phyloP scores from a whole-genome alignment of 30 jellyfish, hydroid and myxozoan genomes.

The Cassiopea andromeda region DNA sequence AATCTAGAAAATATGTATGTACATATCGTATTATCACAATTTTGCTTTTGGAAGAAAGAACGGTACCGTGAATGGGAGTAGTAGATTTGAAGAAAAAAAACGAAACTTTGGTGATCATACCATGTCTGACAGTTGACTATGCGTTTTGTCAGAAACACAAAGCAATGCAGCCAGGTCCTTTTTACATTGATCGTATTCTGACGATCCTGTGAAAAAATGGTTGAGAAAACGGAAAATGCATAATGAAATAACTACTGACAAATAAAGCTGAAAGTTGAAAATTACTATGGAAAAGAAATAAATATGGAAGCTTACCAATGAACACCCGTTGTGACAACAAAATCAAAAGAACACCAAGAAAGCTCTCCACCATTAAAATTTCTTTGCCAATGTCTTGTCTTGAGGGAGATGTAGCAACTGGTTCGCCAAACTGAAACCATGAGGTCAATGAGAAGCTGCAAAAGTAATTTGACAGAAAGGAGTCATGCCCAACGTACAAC shows the following conservation, averaged over 20 bases:
- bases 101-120: constrained; percentile 13
- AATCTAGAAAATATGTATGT: too few species aligned
- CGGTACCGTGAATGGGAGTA: too few species aligned
- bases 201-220: constrained; percentile 47
- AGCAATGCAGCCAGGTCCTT: constrained; percentile 81
- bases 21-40: too few species aligned
- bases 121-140: constrained; percentile 83
- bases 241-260: too few species aligned
- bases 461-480: not conserved
- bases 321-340: constrained; percentile 73
- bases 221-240: not conserved
- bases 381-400: constrained; percentile 41
- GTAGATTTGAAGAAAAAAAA: too few species aligned
- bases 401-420: constrained; percentile 15
- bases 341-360: constrained; percentile 50
- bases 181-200: constrained; percentile 64
- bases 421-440: constrained; percentile 80
- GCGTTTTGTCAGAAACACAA: constrained; percentile 84
- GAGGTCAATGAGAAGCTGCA: constrained; percentile 60
- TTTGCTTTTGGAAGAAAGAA: too few species aligned
- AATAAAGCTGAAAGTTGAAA: not conserved
- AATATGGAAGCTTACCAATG: constrained; percentile 43
- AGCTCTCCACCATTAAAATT: constrained; percentile 69
- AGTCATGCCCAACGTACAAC: too few species aligned
- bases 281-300: too few species aligned